A percentile compares a stretch with the other conserved stretches of the same genome.
phyloP scores from a whole-genome alignment of 2,888 invertebrate genomes.

The Tenthredo livida region DNA sequence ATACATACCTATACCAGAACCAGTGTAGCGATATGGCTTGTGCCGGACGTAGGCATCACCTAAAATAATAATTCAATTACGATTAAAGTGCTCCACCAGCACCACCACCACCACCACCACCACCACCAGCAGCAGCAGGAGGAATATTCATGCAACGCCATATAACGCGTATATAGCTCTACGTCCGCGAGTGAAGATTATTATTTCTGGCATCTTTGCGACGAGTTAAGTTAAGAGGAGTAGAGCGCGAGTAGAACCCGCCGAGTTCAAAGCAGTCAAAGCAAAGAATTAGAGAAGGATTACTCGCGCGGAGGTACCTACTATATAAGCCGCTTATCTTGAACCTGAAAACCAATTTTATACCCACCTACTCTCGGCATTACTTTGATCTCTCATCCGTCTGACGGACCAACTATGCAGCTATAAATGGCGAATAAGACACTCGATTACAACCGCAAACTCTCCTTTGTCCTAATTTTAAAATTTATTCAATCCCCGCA shows the following conservation, averaged over 20 bases:
- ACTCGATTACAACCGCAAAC: not conserved
- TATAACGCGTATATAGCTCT: not conserved
- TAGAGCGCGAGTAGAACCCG: slow-evolving; percentile 22
- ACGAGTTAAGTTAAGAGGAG: slow-evolving; percentile 32
- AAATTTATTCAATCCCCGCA: not conserved
- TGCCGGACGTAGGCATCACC: slow-evolving; percentile 65
- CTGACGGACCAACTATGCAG: not conserved
- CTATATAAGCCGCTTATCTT: slow-evolving; percentile 70
- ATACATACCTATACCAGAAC: slow-evolving; percentile 2
- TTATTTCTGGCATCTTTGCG: slow-evolving; percentile 65
- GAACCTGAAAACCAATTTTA: slow-evolving; percentile 70
- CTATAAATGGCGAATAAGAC: not conserved
- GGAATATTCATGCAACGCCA: not conserved
- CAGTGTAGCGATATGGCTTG: not conserved
- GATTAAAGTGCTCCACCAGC: slow-evolving; percentile 62
- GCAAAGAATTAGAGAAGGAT: slow-evolving; percentile 72
- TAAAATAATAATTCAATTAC: slow-evolving; percentile 70
- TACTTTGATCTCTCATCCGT: slow-evolving; percentile 43
- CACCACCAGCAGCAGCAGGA: too few relatives aligned
- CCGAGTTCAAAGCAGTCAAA: slow-evolving; percentile 64
- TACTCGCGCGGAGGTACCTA: slow-evolving; percentile 65
- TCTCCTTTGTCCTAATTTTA: not conserved
- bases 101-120: not conserved
- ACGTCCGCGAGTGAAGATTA: slow-evolving; percentile 58
- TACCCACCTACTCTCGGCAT: slow-evolving; percentile 24